phyloP scores from a whole-genome alignment of 37 sponge, comb jelly and placozoan species.

The Halisarca cf. caerulea region DNA sequence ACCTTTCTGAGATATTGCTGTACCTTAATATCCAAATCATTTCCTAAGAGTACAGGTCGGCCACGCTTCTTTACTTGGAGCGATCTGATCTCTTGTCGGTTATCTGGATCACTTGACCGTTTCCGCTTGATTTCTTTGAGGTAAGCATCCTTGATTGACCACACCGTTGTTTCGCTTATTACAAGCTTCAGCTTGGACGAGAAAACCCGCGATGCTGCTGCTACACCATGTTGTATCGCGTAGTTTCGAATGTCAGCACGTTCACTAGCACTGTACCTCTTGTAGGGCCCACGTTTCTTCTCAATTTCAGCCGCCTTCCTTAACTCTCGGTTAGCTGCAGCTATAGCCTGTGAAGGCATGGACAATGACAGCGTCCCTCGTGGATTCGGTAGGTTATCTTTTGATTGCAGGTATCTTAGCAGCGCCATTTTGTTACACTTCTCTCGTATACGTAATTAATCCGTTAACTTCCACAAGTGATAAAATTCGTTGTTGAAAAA shows the following conservation, averaged over 20 bases:
- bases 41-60: background rate
- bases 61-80: background rate
- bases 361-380: background rate
- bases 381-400: background rate
- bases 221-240: conserved; percentile 7
- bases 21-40: background rate
- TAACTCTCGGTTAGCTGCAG: conserved; percentile 1
- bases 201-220: conserved; percentile 27
- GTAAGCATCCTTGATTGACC: conserved; percentile 25
- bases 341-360: background rate
- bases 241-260: conserved; percentile 21
- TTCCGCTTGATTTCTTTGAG: background rate
- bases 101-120: background rate
- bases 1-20: background rate
- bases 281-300: conserved; percentile 19
- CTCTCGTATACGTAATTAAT: no score
- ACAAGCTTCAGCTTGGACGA: background rate
- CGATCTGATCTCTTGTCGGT: background rate
- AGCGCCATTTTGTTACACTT: conserved; percentile 32
- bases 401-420: conserved; percentile 8
- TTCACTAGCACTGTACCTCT: background rate
- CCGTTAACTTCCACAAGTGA: no score
- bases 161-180: conserved; percentile 3
- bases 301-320: background rate
- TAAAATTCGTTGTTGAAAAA: no score